phyloP scores from a whole-genome alignment of 2,888 invertebrate species.

The Isoperla grammatica region DNA sequence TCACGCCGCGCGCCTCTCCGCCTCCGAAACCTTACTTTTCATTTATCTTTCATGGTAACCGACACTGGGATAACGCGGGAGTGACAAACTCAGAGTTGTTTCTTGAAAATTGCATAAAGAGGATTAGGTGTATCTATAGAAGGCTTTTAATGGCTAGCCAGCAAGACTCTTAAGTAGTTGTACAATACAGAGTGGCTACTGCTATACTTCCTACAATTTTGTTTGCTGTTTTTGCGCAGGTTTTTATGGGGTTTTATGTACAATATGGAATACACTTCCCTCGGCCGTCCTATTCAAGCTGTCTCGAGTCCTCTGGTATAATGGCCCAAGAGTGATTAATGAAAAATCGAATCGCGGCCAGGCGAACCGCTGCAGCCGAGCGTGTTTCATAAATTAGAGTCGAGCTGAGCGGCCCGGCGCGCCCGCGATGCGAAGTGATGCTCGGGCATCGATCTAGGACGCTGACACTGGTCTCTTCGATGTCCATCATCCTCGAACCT shows the following conservation, averaged over 20 bases:
- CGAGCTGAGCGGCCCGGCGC: neutral
- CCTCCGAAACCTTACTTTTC: slow-evolving; percentile 10
- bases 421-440: too few relatives aligned
- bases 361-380: neutral
- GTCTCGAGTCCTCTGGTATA: slow-evolving; percentile 15
- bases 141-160: too few relatives aligned
- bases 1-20: neutral
- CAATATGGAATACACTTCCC: slow-evolving; percentile 9
- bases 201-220: neutral
- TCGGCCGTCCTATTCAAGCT: slow-evolving; percentile 14
- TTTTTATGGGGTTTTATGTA: slow-evolving; percentile 7
- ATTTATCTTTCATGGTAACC: slow-evolving; percentile 16
- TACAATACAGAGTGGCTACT: too few relatives aligned
- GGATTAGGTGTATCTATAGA: too few relatives aligned
- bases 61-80: slow-evolving; percentile 1
- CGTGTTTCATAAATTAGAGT: slow-evolving; percentile 17
- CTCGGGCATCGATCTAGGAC: too few relatives aligned
- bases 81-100: slow-evolving; percentile 14
- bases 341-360: slow-evolving; percentile 14
- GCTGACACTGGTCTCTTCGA: too few relatives aligned
- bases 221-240: neutral
- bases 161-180: too few relatives aligned
- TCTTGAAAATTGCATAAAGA: slow-evolving; percentile 5
- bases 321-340: slow-evolving; percentile 16
- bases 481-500: too few relatives aligned